Evolutionary conservation across 2,888 invertebrate species (phyloP).

Genomic region (Clunio marinus): DNA sequence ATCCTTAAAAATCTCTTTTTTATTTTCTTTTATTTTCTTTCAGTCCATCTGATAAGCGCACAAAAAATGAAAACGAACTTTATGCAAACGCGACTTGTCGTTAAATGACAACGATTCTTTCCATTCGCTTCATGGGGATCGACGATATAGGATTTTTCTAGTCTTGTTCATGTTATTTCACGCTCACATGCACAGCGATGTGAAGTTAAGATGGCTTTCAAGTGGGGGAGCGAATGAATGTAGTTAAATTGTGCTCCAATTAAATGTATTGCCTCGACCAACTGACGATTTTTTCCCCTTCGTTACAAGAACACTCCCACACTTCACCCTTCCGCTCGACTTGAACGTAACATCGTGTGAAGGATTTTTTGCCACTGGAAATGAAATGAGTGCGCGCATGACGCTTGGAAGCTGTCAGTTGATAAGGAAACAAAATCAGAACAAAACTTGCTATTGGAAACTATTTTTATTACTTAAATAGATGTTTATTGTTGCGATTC

Average conservation of each 20-base stretch:
- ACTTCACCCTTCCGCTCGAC: background rate
- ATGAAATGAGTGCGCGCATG: constrained; percentile 6
- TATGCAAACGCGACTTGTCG: background rate
- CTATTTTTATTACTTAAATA: no score
- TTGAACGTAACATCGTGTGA: background rate
- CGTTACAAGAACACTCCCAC: constrained; percentile 18
- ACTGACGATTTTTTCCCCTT: constrained; percentile 22
- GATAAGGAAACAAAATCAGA: background rate
- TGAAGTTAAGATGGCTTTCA: constrained; percentile 23
- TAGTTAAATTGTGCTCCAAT: constrained; percentile 32
- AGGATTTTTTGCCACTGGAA: background rate
- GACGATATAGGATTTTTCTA: constrained; percentile 7
- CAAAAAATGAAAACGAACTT: background rate
- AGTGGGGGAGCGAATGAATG: constrained; percentile 9
- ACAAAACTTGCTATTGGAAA: background rate
- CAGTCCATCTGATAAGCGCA: constrained; percentile 23
- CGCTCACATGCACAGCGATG: constrained; percentile 29
- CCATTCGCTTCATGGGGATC: background rate
- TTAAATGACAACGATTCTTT: background rate
- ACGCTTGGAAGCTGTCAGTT: constrained; percentile 11
- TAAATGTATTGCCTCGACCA: constrained; percentile 9
- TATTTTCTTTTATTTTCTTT: constrained; percentile 6
- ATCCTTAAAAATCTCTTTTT: constrained; percentile 27
- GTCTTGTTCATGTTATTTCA: constrained; percentile 1
- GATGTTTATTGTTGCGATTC: no score